Evolutionary conservation across 2,797 vertebrate species (phyloP).

Genomic region (Eremophila alpestris): DNA sequence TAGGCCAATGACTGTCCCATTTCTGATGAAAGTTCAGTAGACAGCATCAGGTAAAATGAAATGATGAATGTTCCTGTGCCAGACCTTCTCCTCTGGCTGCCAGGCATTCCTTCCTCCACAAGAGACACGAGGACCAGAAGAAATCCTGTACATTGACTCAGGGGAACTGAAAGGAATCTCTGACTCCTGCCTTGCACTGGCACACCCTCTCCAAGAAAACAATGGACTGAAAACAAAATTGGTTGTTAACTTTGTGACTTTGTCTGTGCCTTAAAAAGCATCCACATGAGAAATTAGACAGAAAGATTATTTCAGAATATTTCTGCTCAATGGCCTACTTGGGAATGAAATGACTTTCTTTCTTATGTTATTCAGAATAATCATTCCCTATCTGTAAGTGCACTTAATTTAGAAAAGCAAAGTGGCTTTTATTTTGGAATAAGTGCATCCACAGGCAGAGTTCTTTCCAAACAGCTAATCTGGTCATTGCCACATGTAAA

Average conservation of each 20-base stretch:
- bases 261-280: background rate
- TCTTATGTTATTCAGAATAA: background rate
- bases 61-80: background rate
- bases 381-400: background rate
- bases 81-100: background rate
- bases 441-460: constrained; percentile 7
- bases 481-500: constrained; percentile 27
- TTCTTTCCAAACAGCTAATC: constrained; percentile 46
- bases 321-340: background rate
- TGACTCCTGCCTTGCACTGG: background rate
- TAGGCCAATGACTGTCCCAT: background rate
- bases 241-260: background rate
- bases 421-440: constrained; percentile 40
- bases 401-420: background rate
- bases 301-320: background rate
- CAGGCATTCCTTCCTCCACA: background rate
- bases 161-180: background rate
- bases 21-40: background rate
- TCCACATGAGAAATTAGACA: background rate
- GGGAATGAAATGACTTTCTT: background rate
- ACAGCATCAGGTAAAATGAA: background rate
- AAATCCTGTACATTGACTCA: background rate
- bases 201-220: background rate
- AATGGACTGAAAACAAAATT: background rate
- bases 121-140: background rate